A percentile compares a stretch with the other conserved stretches of the same genome.
Conservation (phyloP, 2,113 vertebrate genomes). For the Lagopus leucura region DNA sequence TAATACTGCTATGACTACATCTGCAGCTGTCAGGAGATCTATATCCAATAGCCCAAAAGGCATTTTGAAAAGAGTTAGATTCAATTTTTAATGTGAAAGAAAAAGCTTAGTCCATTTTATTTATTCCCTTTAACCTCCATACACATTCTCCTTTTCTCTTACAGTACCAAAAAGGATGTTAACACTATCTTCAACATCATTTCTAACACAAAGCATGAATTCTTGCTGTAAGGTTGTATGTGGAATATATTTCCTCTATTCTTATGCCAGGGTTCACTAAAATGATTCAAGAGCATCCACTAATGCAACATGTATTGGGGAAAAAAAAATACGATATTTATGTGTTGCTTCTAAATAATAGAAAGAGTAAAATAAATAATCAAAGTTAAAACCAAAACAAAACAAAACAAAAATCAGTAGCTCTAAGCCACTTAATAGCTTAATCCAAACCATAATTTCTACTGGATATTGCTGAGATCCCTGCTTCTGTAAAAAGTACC, state of each 20-base stretch:
- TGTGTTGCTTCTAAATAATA: fast-evolving
- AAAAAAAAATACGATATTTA: not conserved
- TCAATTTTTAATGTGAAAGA: not conserved
- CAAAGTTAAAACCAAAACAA: not conserved
- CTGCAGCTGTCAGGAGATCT: conserved; percentile 3
- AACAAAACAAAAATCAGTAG: not conserved
- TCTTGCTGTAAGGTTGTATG: not conserved
- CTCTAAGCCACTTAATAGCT: not conserved
- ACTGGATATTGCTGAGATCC: not conserved
- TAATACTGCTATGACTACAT: not conserved
- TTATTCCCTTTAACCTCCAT: not conserved
- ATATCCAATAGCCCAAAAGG: conserved; percentile 5
- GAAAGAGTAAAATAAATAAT: not conserved
- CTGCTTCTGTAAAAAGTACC: not conserved
- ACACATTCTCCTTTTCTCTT: not conserved
- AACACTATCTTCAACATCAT: not conserved
- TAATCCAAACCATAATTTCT: not conserved
- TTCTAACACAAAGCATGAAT: not conserved
- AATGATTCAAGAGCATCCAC: not conserved
- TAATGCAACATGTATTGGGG: not conserved
- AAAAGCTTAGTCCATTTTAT: not conserved
- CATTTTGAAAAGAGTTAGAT: not conserved
- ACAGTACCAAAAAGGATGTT: not conserved
- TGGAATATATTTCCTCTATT: not conserved
- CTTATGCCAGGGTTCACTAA: not conserved